Conservation (phyloP, 2,797 vertebrate genomes). For the Cheracebus regulus region DNA sequence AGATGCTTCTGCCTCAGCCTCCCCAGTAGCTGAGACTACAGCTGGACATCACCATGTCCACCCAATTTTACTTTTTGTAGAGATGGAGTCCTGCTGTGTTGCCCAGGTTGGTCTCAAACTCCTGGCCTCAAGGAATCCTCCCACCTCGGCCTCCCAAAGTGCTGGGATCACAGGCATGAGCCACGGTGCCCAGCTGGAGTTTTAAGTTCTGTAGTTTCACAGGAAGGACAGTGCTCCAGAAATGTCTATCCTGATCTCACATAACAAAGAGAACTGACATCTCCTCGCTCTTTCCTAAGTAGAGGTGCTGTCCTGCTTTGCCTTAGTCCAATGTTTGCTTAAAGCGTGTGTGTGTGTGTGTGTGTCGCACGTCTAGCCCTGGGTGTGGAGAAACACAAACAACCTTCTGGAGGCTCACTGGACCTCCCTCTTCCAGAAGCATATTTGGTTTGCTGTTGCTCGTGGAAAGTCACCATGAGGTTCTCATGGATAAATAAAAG, state of each 20-base stretch:
- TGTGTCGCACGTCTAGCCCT: neutral
- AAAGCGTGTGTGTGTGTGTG: neutral
- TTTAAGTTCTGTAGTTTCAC: neutral
- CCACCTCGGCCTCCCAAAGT: neutral
- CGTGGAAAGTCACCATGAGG: neutral
- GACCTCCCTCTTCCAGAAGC: neutral
- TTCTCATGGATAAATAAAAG: neutral
- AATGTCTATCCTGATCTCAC: neutral
- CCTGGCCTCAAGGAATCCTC: neutral
- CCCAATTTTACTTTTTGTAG: neutral
- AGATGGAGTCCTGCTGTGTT: neutral
- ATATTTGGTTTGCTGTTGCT: neutral
- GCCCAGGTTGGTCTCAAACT: neutral
- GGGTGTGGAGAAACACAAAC: neutral
- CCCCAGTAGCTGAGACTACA: neutral
- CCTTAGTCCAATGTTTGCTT: neutral
- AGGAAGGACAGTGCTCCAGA: neutral
- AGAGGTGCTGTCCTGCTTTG: neutral
- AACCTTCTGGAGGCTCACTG: neutral
- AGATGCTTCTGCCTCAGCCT: neutral
- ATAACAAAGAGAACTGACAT: neutral
- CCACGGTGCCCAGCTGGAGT: neutral
- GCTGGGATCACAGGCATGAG: no score
- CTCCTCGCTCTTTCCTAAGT: rapidly evolving
- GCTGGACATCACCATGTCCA: neutral